Percentiles rank a stretch among this genome's conserved stretches.
phyloP scores from a whole-genome alignment of 2,797 vertebrate species.

The Sebastes diaconus region DNA sequence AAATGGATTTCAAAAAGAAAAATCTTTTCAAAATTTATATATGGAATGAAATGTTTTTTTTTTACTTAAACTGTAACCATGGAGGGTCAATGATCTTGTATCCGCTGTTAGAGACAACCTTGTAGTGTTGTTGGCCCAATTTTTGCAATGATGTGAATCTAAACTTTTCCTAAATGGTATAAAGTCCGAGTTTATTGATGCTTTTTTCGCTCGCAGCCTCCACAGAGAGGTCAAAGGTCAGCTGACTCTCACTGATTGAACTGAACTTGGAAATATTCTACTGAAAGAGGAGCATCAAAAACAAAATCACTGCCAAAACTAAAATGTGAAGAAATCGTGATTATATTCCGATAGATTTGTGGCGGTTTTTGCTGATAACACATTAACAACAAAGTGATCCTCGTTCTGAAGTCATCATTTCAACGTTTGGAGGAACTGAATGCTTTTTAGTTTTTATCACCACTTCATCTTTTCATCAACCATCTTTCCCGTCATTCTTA shows the following conservation, averaged over 20 bases:
- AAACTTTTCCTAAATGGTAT: slow-evolving; percentile 9
- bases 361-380: background rate
- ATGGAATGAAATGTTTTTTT: slow-evolving; percentile 27
- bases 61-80: background rate
- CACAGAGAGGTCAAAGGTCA: slow-evolving; percentile 3
- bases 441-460: background rate
- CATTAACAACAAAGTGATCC: slow-evolving; percentile 29
- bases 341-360: background rate
- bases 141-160: slow-evolving; percentile 3
- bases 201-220: background rate
- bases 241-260: background rate
- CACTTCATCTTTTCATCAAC: background rate
- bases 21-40: background rate
- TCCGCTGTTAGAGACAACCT: slow-evolving; percentile 27
- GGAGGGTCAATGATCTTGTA: background rate
- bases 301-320: slow-evolving; percentile 55
- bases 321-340: slow-evolving; percentile 21
- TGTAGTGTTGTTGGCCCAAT: slow-evolving; percentile 20
- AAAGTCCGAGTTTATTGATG: background rate
- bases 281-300: background rate
- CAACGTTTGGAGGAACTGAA: slow-evolving; percentile 19
- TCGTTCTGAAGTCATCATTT: slow-evolving; percentile 45
- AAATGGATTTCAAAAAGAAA: background rate
- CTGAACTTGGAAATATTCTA: background rate
- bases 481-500: background rate